phyloP scores from a whole-genome alignment of 2,888 invertebrate genomes.

The Tetramorium bicarinatum region DNA sequence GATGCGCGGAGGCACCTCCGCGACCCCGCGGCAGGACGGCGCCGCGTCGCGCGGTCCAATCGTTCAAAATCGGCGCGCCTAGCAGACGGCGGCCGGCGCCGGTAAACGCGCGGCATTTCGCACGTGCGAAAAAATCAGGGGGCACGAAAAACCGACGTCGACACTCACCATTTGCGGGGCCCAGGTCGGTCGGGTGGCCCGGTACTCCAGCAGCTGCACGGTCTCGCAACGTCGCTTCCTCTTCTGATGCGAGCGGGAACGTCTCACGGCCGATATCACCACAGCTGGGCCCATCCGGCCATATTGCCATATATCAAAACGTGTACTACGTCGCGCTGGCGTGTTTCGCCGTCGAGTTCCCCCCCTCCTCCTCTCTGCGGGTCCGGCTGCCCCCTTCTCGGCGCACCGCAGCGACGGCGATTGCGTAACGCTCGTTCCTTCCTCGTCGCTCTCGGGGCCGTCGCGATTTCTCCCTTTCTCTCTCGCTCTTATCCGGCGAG shows the following conservation, averaged over 20 bases:
- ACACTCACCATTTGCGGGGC: constrained; percentile 79
- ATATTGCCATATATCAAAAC: constrained; percentile 77
- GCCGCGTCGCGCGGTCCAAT: constrained; percentile 52
- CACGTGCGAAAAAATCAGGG: constrained; percentile 13
- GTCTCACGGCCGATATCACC: constrained; percentile 79
- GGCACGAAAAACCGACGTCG: background rate
- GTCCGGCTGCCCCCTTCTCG: background rate
- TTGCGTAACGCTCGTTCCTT: constrained; percentile 63
- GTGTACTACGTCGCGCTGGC: constrained; percentile 72
- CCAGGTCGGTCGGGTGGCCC: constrained; percentile 40
- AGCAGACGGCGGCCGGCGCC: constrained; percentile 65
- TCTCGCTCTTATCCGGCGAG: constrained; percentile 29
- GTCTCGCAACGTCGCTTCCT: constrained; percentile 69
- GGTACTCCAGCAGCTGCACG: constrained; percentile 64
- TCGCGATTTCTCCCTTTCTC: constrained; percentile 36
- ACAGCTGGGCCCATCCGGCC: constrained; percentile 83
- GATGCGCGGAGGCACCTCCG: background rate
- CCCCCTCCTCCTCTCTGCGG: background rate
- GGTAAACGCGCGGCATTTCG: constrained; percentile 20
- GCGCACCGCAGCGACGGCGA: constrained; percentile 44
- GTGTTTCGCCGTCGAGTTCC: constrained; percentile 53
- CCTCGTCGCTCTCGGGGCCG: constrained; percentile 12
- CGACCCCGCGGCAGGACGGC: background rate
- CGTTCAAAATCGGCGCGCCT: constrained; percentile 81
- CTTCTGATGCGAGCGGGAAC: constrained; percentile 73